These are phyloP conservation scores for Campylomormyrus numenius DNA, from an alignment of 2,113 vertebrate species.

Conservation along the genomic window DNA sequence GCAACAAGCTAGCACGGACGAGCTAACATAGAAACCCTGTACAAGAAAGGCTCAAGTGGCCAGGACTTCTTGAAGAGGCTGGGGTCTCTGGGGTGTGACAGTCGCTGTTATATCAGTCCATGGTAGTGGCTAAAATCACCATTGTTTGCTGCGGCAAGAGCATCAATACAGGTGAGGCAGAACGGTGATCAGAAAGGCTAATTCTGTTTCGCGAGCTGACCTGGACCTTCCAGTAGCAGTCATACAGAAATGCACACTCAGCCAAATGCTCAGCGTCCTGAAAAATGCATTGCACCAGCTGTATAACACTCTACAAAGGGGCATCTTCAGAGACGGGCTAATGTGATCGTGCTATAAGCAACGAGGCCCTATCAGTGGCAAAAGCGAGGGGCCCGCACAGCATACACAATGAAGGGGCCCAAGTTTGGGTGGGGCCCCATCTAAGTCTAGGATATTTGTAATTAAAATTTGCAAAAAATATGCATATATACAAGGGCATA, in stretches of 20 bases:
- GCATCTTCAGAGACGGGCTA: not conserved
- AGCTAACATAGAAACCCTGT: not conserved
- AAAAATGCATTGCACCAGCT: not conserved
- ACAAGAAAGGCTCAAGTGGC: not conserved
- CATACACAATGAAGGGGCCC: no score
- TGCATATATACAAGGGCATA: not conserved
- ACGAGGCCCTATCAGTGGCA: not conserved
- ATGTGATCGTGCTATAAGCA: not conserved
- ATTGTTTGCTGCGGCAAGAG: not conserved
- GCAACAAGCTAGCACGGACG: not conserved
- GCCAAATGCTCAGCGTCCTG: not conserved
- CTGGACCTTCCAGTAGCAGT: not conserved
- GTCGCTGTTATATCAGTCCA: not conserved
- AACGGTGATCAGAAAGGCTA: not conserved
- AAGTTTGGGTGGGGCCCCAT: not conserved
- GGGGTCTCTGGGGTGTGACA: not conserved
- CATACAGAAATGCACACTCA: not conserved
- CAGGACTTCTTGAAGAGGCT: not conserved
- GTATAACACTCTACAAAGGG: not conserved
- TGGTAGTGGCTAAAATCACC: not conserved
- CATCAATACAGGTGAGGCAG: not conserved
- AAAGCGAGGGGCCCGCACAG: no score
- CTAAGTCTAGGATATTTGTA: not conserved
- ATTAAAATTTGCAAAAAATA: not conserved
- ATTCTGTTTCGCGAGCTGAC: not conserved